Evolutionary conservation across 2,888 invertebrate genomes (phyloP).

Genomic region (Synergus japonicus): DNA sequence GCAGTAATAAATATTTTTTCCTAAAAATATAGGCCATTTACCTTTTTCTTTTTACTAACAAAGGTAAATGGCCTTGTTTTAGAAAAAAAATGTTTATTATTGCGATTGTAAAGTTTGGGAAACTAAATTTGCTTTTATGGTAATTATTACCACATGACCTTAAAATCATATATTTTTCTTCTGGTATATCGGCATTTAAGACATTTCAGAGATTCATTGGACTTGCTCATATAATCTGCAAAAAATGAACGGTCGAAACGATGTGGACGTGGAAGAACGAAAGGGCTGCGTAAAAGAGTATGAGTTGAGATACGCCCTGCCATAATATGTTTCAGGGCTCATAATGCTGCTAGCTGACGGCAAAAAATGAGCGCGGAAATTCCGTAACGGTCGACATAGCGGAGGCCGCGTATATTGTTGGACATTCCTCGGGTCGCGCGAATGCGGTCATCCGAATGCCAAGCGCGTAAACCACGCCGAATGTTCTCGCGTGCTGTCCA

Average conservation of each 20-base stretch:
- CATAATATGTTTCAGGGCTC: constrained; percentile 31
- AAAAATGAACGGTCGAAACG: background rate
- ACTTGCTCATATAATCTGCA: background rate
- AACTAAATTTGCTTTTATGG: no score
- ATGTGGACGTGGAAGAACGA: background rate
- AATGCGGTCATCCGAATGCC: constrained; percentile 76
- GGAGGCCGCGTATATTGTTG: constrained; percentile 57
- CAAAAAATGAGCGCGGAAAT: constrained; percentile 56
- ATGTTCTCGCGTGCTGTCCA: constrained; percentile 67
- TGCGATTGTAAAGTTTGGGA: no score
- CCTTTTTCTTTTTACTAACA: no score
- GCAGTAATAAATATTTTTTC: no score
- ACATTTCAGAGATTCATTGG: background rate
- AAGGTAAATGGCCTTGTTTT: no score
- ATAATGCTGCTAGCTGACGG: constrained; percentile 32
- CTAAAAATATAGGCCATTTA: no score
- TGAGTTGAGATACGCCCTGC: background rate
- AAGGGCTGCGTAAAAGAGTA: background rate
- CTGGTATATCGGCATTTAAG: background rate
- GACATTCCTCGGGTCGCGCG: constrained; percentile 74
- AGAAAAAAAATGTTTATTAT: no score
- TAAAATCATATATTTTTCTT: background rate
- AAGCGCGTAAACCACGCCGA: constrained; percentile 76
- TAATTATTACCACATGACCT: no score
- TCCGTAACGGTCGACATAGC: constrained; percentile 54